Percentiles rank a stretch among this genome's conserved stretches.
These are phyloP conservation scores for Forficula auricularia DNA, from an alignment of 1,140 invertebrate species.

Conservation along the genomic window DNA sequence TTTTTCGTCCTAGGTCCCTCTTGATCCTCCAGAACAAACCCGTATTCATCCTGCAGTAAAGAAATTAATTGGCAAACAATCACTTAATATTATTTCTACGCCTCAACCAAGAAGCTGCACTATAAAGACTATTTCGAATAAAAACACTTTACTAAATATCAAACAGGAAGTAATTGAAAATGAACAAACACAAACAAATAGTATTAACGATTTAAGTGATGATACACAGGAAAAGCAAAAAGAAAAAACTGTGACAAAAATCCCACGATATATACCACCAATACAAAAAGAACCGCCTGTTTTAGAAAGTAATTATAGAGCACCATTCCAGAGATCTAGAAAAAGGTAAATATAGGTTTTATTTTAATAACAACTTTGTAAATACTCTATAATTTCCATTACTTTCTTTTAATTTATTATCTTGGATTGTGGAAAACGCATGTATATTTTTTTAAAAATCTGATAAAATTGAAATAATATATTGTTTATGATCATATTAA, in stretches of 20 bases:
- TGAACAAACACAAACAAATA: no score
- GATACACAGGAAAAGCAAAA: conserved; percentile 6
- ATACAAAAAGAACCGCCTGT: conserved; percentile 13
- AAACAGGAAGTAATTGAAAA: background rate
- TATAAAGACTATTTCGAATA: conserved; percentile 11
- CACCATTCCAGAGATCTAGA: conserved; percentile 21
- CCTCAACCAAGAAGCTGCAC: conserved; percentile 11
- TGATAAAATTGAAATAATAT: no score
- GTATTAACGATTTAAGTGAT: no score
- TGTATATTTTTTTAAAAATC: no score
- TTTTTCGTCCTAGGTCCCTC: no score
- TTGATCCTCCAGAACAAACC: conserved; percentile 28
- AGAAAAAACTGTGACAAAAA: conserved; percentile 15
- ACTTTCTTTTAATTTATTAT: no score
- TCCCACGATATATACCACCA: conserved; percentile 26
- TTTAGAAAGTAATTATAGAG: no score
- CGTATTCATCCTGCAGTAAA: conserved; percentile 55
- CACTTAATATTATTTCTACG: conserved; percentile 15
- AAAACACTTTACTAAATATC: conserved; percentile 1
- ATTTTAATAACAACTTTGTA: no score
- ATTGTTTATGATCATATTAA: no score
- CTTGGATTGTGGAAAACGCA: no score
- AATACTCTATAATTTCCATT: no score
- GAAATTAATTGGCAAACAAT: conserved; percentile 40
- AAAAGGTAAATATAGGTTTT: conserved; percentile 9